Base-by-base conservation (phyloP, 2,113 vertebrate species). In the Corythornis madagascariensis region DNA sequence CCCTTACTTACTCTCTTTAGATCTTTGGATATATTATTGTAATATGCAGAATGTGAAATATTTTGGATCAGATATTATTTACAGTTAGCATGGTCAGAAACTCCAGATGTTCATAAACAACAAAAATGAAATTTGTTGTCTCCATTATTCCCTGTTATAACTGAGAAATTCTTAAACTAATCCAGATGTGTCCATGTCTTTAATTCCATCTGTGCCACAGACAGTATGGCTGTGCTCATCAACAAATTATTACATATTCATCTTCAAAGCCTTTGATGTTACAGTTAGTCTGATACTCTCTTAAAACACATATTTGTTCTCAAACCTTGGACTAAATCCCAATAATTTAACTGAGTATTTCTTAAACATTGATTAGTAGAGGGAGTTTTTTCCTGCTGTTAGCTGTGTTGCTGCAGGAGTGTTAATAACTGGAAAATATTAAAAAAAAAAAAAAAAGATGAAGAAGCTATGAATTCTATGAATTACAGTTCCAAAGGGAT, bases 61-160 rank as follows among this genome's bases (percentile, higher is more conserved):
- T 90, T 87, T 96, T 95, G 92, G 74, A 94, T 81, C 24, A 71
- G 79, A 55, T 80, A 56, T 77, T 95, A 94, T 96, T 95, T 96
- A 93, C 74, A 73, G 10, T 83, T 63, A 81, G 55, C 91, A 79
- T 47, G 4, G 10, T 89, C 89, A 87, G 76, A 88, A 86, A 74
- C 2, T 61, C 92, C 92, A 95, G 81, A 92, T 96, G 90, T 87
- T 89, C 75, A 81, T 95, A 83, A 96, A 70, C 80, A 96, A 79
- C 67, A 82, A 61, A 92, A 96, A 88, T 73, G 5, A 88, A 61
- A 10, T 88, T 69, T 69, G 56, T 66, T 90, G 60, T 82, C 60
- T 92, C 28, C 50, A 88, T 93, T 83, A 55, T 90, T 89, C 79
- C 8, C 31, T 86, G 10, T 61, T 88, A 48, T 83, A 93, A 93